Conservation (phyloP, 2,888 invertebrate genomes). For the Mylabris sibirica region DNA sequence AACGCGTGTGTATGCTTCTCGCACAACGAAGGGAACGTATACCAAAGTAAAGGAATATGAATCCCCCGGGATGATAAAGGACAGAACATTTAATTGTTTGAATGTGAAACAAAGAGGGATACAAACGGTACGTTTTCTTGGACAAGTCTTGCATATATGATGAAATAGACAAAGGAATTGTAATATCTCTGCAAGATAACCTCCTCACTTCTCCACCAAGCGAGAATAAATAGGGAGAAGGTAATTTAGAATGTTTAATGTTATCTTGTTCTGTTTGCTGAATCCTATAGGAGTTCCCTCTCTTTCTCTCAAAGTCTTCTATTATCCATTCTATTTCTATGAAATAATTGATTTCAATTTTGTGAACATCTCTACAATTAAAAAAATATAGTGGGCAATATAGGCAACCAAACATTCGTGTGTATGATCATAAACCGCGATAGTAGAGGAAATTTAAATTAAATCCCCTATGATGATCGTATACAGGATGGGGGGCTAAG, state of each 20-base stretch:
- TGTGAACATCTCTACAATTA: background rate
- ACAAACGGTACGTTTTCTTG: slow-evolving; percentile 45
- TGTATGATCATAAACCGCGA: slow-evolving; percentile 11
- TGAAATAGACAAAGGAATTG: slow-evolving; percentile 62
- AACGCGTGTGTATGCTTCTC: slow-evolving; percentile 38
- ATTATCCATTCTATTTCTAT: background rate
- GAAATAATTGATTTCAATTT: background rate
- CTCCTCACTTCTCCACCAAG: slow-evolving; percentile 38
- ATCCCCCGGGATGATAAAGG: slow-evolving; percentile 56
- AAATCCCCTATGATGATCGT: slow-evolving; percentile 38
- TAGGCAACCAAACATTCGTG: slow-evolving; percentile 11
- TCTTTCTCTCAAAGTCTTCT: background rate
- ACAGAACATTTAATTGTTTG: slow-evolving; percentile 57
- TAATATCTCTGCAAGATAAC: slow-evolving; percentile 58
- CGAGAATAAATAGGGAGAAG: slow-evolving; percentile 52
- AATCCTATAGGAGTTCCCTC: background rate
- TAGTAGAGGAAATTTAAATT: slow-evolving; percentile 36
- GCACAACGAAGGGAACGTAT: slow-evolving; percentile 33
- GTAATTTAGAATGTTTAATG: slow-evolving; percentile 55
- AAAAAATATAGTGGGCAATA: background rate
- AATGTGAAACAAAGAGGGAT: slow-evolving; percentile 47
- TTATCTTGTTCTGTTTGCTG: slow-evolving; percentile 17
- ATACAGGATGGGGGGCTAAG: slow-evolving; percentile 23
- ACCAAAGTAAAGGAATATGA: slow-evolving; percentile 55
- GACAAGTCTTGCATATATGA: slow-evolving; percentile 62